Base-by-base conservation (phyloP, 2,797 vertebrate genomes). In the Melopsittacus undulatus region DNA sequence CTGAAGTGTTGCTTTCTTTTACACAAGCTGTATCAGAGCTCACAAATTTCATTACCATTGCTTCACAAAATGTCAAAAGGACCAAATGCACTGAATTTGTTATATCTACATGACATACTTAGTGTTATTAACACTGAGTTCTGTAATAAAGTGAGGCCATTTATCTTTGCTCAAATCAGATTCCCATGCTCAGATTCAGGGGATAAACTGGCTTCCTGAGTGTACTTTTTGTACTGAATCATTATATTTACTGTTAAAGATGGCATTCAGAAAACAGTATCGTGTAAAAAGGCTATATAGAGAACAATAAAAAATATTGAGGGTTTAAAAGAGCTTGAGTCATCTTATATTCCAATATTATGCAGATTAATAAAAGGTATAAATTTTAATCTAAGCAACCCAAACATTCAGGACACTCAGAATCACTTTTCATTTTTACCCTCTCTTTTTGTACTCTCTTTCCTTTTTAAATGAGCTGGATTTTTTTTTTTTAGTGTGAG, bases 121-220 rank as follows among this genome's bases (percentile, higher is more conserved):
- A 40, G 30, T n/a, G 30, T 93, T 95, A 92, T 70, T 94, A 90
- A 95, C 88, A 66, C 75, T 52, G 81, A 82, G 61, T 56, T 94
- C 80, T 91, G 48, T 59, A 83, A 49, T 79, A 89, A 91, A 95
- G 95, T 93, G 52, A 88, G 46, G 51, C n/a, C 45, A 87, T 96
- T 94, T 94, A 72, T 92, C 87, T 92, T 72, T 79, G 86, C 79
- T 93, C 81, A 90, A 69, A 93, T 74, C 81, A 85, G 74, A 67
- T 70, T 32, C 51, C 57, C 30, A 48, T 45, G 32, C 22, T 10
- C 14, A 62, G 24, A 30, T 24, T 79, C 42, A 48, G 76, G 20
- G 92, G 61, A 79, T n/a, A 70, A 85, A 64, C 43, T 67, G 62
- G 19, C 8, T 76, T 92, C 15, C 23, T 43, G 36, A 89, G 20